phyloP scores from a whole-genome alignment of 1,140 invertebrate genomes.

The Zaprionus capensis region DNA sequence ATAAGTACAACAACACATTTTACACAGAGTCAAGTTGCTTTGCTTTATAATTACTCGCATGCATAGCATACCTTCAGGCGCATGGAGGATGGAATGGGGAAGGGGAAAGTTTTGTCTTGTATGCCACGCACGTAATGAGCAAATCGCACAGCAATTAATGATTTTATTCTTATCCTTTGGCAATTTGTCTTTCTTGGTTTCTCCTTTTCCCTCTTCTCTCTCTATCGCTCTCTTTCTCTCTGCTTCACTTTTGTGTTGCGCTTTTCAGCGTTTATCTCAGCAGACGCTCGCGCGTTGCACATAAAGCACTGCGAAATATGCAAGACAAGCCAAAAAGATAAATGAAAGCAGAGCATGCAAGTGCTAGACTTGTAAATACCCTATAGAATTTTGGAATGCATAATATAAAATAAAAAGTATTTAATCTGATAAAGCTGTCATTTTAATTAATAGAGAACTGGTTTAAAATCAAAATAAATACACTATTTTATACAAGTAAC shows the following conservation, averaged over 20 bases:
- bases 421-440: too few relatives aligned
- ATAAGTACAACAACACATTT: neutral
- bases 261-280: constrained; percentile 18
- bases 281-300: constrained; percentile 12
- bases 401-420: too few relatives aligned
- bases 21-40: constrained; percentile 1
- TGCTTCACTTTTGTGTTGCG: constrained; percentile 11
- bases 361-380: neutral
- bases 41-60: constrained; percentile 24
- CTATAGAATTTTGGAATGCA: neutral
- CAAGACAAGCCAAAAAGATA: constrained; percentile 30
- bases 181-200: constrained; percentile 26
- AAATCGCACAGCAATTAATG: constrained; percentile 73
- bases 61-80: neutral
- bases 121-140: constrained; percentile 61
- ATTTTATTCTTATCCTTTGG: constrained; percentile 52
- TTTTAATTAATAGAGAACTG: too few relatives aligned
- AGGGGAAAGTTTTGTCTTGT: neutral
- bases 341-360: neutral
- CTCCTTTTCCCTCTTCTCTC: neutral
- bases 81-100: neutral
- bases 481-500: too few relatives aligned
- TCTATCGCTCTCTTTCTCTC: constrained; percentile 6
- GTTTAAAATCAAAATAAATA: too few relatives aligned
- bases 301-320: constrained; percentile 28